A percentile compares a stretch with the other conserved stretches of the same genome.
phyloP scores from a whole-genome alignment of 1,140 invertebrate genomes.

The Bilobella aurantiaca region DNA sequence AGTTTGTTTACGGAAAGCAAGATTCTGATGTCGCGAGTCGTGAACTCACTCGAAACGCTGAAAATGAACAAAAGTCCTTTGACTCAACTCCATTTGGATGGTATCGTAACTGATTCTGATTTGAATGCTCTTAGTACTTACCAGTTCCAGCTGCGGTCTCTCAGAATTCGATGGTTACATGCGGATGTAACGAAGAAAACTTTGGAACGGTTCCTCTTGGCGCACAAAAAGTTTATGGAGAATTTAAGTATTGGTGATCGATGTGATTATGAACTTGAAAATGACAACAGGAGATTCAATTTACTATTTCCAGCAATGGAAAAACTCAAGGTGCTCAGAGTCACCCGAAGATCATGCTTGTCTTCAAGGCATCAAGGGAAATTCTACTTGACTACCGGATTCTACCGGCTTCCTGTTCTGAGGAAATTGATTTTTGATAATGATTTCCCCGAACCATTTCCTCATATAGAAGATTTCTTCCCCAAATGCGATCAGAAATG shows the following conservation, averaged over 20 bases:
- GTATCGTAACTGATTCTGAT: neutral
- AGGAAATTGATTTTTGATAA: neutral
- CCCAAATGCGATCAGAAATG: neutral
- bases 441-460: neutral
- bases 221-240: neutral
- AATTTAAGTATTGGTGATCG: neutral
- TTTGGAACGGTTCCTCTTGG: neutral
- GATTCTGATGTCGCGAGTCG: neutral
- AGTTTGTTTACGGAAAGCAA: neutral
- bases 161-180: neutral
- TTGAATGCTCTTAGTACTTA: neutral
- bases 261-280: neutral
- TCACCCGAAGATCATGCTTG: neutral
- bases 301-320: neutral
- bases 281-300: neutral
- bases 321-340: neutral
- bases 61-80: neutral
- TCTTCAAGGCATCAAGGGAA: neutral
- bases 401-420: neutral
- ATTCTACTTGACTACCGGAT: neutral
- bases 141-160: neutral
- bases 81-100: neutral
- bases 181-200: neutral
- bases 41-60: neutral
- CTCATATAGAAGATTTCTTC: constrained; percentile 3